Base-by-base conservation (phyloP, 2,113 vertebrate genomes). In the Eclectus roratus region DNA sequence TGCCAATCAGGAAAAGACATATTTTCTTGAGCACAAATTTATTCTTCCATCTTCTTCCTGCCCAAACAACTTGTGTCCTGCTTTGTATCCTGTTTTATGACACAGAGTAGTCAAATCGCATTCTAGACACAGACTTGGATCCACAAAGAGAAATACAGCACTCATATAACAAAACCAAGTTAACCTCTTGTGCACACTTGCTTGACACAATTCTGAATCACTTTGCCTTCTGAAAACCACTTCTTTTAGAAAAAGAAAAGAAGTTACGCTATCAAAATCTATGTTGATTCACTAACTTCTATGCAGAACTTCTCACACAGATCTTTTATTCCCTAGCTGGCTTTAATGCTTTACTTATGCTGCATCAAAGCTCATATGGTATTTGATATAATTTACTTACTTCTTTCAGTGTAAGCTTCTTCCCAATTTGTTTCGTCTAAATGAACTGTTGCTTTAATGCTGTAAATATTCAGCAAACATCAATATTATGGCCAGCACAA, bases 401-500 rank as follows among this genome's bases (percentile, higher is more conserved):
- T 43, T 37, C 89, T 90, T 96, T 73, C 66, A 85, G 63, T 64
- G 19, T 92, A 87, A 94, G 80, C 44, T 53, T 63, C 43, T 94
- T 80, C 95, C 94, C 91, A 88, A 80, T 65, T 92, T 94, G 44
- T 82, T 91, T 47, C 84, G 93, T 95, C 95, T 84, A 91, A 93
- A 93, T 80, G 83, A 95, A 87, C 31, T 70, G 87, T 96, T 89
- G 52, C 86, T 92, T 95, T 91, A 91, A 88, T 47, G 33, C 58
- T 89, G 83, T 90, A 89, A 96, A 85, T 91, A 84, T 95, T 94
- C 81, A 68, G 80, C 78, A 71, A 89, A 83, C 91, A 94, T 93
- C 96, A 97, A 94, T 93, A 95, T 96, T 95, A 95, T 95, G 86
- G 91, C 89, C 72, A 68, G 81, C 84, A 87, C 91, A 97, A 90